Percentiles rank a stretch among this genome's conserved stretches.
Evolutionary conservation across 1,140 invertebrate species (phyloP).

Genomic region (Aphis gossypii): DNA sequence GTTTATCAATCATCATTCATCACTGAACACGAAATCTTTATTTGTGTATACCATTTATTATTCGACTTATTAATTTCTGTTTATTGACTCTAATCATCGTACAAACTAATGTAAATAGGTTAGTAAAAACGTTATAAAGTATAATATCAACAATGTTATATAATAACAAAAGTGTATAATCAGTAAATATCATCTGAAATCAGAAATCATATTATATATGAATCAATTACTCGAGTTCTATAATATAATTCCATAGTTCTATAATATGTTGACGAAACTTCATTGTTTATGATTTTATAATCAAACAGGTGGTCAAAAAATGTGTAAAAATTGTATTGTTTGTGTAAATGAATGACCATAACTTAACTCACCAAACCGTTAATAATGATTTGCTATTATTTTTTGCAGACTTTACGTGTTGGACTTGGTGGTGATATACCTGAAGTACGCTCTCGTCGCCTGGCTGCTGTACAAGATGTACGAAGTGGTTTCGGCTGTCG

Average conservation of each 20-base stretch:
- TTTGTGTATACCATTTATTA: no score
- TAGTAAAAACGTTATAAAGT: no score
- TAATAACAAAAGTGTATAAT: background rate
- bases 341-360: background rate
- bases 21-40: no score
- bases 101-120: no score
- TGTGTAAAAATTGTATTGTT: background rate
- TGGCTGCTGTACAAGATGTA: conserved; percentile 59
- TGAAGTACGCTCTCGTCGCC: conserved; percentile 62
- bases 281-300: background rate
- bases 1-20: no score
- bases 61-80: no score
- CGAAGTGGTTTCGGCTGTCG: background rate
- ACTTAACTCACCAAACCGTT: background rate
- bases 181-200: background rate
- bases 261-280: background rate
- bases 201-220: background rate
- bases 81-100: no score
- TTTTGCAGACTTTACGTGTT: conserved; percentile 71
- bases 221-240: no score
- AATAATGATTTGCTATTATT: background rate
- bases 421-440: conserved; percentile 65
- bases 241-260: no score
- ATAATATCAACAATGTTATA: no score
- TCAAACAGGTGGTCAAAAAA: background rate